These are phyloP conservation scores for Fulmarus glacialis DNA, from an alignment of 2,113 vertebrate species.

Conservation along the genomic window DNA sequence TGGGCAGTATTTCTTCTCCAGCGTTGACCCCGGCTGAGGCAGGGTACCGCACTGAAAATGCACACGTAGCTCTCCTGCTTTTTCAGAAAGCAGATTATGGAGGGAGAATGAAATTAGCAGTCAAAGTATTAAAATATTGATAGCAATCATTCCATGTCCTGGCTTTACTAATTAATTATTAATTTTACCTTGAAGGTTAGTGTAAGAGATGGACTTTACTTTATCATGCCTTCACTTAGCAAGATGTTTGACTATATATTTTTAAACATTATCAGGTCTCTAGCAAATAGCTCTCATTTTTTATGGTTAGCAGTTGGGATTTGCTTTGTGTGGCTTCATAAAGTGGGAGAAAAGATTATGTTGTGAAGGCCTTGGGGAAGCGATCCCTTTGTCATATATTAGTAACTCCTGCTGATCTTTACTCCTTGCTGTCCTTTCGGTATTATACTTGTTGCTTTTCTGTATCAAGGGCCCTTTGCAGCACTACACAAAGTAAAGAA, in stretches of 20 bases:
- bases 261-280: slow-evolving; percentile 55
- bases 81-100: slow-evolving; percentile 43
- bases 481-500: background rate
- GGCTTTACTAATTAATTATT: slow-evolving; percentile 91
- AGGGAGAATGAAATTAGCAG: slow-evolving; percentile 77
- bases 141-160: slow-evolving; percentile 85
- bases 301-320: slow-evolving; percentile 27
- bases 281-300: slow-evolving; percentile 52
- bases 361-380: background rate
- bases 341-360: background rate
- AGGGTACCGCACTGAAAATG: background rate
- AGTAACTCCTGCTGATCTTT: background rate
- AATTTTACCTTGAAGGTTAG: slow-evolving; percentile 90
- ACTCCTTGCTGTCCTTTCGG: background rate
- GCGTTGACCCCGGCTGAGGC: background rate
- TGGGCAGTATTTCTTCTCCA: background rate
- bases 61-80: slow-evolving; percentile 57
- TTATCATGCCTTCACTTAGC: slow-evolving; percentile 74
- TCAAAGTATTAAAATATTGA: slow-evolving; percentile 91
- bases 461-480: background rate
- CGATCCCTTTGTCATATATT: background rate
- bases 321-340: slow-evolving; percentile 51
- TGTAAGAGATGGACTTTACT: slow-evolving; percentile 78
- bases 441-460: background rate
- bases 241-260: slow-evolving; percentile 64